A percentile compares a stretch with the other conserved stretches of the same genome.
Evolutionary conservation across 2,113 vertebrate species (phyloP).

Genomic region (Perccottus glenii): DNA sequence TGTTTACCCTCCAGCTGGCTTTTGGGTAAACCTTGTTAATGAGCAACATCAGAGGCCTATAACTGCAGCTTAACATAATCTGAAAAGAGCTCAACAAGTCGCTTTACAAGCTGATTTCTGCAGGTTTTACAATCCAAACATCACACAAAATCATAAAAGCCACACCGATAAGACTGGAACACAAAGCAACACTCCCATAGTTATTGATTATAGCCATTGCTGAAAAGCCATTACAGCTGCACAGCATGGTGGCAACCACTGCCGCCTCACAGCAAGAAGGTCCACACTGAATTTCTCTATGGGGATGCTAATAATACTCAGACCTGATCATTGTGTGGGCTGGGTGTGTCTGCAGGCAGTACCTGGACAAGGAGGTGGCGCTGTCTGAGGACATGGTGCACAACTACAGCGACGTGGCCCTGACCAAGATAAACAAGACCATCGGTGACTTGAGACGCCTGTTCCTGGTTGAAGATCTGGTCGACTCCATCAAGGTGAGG

Average conservation of each 20-base stretch:
- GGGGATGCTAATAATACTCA: no score
- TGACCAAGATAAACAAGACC: slow-evolving; percentile 85
- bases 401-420: slow-evolving; percentile 89
- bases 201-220: no score
- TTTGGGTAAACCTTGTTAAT: slow-evolving; percentile 9
- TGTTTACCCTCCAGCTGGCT: slow-evolving; percentile 15
- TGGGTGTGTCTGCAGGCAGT: slow-evolving; percentile 78
- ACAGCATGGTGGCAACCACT: no score
- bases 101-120: neutral
- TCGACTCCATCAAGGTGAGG: slow-evolving; percentile 96
- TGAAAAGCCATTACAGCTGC: no score
- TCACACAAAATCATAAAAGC: neutral
- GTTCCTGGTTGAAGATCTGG: slow-evolving; percentile 95
- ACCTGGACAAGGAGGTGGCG: slow-evolving; percentile 88
- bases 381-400: slow-evolving; percentile 89
- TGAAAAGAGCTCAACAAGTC: neutral
- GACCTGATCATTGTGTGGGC: neutral
- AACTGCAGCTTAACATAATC: slow-evolving; percentile 17
- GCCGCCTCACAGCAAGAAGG: no score
- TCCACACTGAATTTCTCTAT: no score
- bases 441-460: slow-evolving; percentile 88
- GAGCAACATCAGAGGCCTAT: slow-evolving; percentile 4
- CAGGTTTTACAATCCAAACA: neutral
- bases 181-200: no score
- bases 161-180: neutral